Evolutionary conservation across 2,113 vertebrate species (phyloP), one percentile per base, ranked within the genome.

Genomic region (Budorcas taxicolor): DNA sequence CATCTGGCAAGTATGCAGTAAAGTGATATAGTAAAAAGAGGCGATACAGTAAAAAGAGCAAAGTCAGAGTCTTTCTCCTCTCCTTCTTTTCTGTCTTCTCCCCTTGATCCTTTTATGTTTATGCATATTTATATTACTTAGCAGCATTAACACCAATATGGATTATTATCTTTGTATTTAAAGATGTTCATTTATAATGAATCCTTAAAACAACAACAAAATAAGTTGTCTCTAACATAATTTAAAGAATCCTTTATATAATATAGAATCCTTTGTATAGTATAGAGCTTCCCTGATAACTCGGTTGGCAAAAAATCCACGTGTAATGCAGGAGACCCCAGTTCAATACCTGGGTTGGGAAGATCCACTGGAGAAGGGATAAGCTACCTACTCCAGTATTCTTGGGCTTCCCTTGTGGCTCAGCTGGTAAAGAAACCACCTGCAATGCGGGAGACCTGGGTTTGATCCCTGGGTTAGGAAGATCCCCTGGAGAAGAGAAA

Each of bases 131-230:
- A 57, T 50, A 55, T 74, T 71, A 85, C 25, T 40, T 64, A 29
- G 9, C 2, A 64, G 13, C 23, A 33, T 58, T 60, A n/a, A 57
- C 13, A 50, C 4, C 17, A 21, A 31, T 5, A 74, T 43, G 5
- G 33, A n/a, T 87, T 23, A 52, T 86, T 55, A 55, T 84, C 19
- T 94, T 94, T 78, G 17, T 40, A 53, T 84, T 80, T 84, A 57
- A 92, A 97, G 33, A 29, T 78, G 47, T 1, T 43, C 14, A 78
- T 43, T 64, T 67, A 53, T 67, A 92, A 90, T 1, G 55, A 55
- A 17, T 53, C 36, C 45, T 87, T 57, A 81, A 67, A 64, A 87
- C 4, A 81, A 50, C 53, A 16, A 94, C 67, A 78, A 50, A 62
- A 25, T 17, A 86, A 47, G 10, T 74, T 67, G 29, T 58, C 60